Evolutionary conservation across 2,797 vertebrate species (phyloP).

Genomic region (Meriones psammophilus): DNA sequence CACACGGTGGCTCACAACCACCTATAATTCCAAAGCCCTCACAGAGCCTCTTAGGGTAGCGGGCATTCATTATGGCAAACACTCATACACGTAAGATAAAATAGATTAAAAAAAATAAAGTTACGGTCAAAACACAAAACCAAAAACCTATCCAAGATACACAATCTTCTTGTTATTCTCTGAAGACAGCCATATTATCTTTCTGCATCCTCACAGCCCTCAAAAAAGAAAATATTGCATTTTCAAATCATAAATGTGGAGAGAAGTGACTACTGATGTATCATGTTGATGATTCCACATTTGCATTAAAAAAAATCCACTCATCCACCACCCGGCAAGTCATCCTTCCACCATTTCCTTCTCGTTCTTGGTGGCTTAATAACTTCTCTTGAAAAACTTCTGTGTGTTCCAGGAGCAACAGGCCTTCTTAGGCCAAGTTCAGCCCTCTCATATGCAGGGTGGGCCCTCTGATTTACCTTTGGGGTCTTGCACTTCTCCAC

Average conservation of each 20-base stretch:
- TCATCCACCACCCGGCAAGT: neutral
- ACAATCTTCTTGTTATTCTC: conserved; percentile 27
- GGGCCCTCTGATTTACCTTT: conserved; percentile 69
- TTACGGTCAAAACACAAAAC: neutral
- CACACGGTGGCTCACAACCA: neutral
- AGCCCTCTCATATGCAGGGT: conserved; percentile 19
- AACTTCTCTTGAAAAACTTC: conserved; percentile 69
- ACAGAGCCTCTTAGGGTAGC: neutral
- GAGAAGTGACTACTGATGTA: neutral
- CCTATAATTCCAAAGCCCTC: neutral
- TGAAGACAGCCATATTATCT: neutral
- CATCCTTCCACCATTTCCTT: conserved; percentile 49
- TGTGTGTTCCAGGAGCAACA: conserved; percentile 50
- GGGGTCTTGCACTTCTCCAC: conserved; percentile 71
- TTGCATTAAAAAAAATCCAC: neutral
- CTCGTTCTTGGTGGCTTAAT: conserved; percentile 64
- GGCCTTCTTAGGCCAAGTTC: conserved; percentile 51
- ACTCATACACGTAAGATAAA: neutral
- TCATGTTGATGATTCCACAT: neutral
- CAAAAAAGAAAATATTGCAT: neutral
- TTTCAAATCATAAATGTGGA: conserved; percentile 5
- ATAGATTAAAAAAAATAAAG: neutral
- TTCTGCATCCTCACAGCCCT: neutral
- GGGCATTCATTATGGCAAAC: neutral
- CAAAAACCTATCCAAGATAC: neutral